Evolutionary conservation across 2,113 vertebrate genomes (phyloP).

Genomic region (Nothobranchius kuhntae): DNA sequence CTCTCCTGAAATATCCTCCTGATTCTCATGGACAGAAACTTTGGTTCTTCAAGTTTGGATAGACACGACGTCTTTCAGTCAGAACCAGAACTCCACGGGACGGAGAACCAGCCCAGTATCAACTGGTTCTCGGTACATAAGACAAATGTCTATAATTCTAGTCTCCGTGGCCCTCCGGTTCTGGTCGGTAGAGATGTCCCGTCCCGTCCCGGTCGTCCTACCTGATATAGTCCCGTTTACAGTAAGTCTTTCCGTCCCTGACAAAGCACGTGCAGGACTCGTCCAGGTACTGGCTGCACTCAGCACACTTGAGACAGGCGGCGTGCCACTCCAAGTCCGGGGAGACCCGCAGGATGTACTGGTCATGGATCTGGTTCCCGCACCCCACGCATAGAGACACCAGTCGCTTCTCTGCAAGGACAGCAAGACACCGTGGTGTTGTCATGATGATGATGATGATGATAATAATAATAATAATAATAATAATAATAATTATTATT

Average conservation of each 20-base stretch:
- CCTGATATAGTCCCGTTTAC: conserved; percentile 99
- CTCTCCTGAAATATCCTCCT: no score
- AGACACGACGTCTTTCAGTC: no score
- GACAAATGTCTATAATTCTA: neutral
- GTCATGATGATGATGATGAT: neutral
- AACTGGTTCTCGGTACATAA: conserved; percentile 4
- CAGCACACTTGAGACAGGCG: conserved; percentile 97
- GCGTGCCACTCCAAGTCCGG: conserved; percentile 99
- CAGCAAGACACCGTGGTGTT: conserved; percentile 17
- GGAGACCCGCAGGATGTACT: conserved; percentile 98
- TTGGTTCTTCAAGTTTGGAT: no score
- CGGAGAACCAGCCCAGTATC: neutral
- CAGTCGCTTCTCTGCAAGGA: conserved; percentile 91
- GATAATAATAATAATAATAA: neutral
- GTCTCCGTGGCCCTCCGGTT: neutral
- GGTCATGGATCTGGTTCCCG: conserved; percentile 99
- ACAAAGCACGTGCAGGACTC: conserved; percentile 99
- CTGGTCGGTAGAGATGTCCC: neutral
- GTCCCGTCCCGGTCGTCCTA: conserved; percentile 69
- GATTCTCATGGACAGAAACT: no score
- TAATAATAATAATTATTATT: neutral
- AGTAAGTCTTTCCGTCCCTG: conserved; percentile 98
- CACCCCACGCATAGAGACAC: conserved; percentile 99
- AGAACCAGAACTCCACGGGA: no score
- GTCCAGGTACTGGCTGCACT: conserved; percentile 98